These are phyloP conservation scores for Mesocricetus auratus DNA, from an alignment of 2,113 vertebrate genomes.

Conservation along the genomic window DNA sequence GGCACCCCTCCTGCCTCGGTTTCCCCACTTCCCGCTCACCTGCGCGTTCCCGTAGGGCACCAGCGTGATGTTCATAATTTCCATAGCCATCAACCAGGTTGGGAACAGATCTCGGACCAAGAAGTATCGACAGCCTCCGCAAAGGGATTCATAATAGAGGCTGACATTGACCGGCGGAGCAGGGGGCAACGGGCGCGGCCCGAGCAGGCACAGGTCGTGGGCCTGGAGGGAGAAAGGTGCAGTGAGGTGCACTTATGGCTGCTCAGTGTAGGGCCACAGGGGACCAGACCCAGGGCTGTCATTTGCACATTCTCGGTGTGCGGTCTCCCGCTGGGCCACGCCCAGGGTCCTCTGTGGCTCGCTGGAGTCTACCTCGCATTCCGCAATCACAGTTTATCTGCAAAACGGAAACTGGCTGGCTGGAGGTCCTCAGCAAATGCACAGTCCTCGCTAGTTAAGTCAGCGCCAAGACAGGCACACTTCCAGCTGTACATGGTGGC, in stretches of 20 bases:
- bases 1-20: accelerated
- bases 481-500: neutral
- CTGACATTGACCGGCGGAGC: slow-evolving; percentile 79
- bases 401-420: neutral
- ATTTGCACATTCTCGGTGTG: neutral
- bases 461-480: neutral
- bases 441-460: neutral
- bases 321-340: neutral
- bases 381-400: neutral
- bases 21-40: slow-evolving; percentile 80
- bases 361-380: neutral
- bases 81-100: slow-evolving; percentile 87
- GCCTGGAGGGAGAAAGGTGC: slow-evolving; percentile 80
- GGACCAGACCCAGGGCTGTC: neutral
- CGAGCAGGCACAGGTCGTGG: slow-evolving; percentile 80
- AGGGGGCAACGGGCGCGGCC: slow-evolving; percentile 82
- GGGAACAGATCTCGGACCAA: slow-evolving; percentile 87
- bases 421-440: neutral
- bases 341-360: neutral
- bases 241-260: accelerated
- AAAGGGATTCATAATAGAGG: slow-evolving; percentile 94
- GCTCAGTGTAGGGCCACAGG: neutral
- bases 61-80: slow-evolving; percentile 89
- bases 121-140: slow-evolving; percentile 88
- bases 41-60: slow-evolving; percentile 94